Conservation (phyloP, 2,888 invertebrate species). For the Cataglyphis rosenhaueri region DNA sequence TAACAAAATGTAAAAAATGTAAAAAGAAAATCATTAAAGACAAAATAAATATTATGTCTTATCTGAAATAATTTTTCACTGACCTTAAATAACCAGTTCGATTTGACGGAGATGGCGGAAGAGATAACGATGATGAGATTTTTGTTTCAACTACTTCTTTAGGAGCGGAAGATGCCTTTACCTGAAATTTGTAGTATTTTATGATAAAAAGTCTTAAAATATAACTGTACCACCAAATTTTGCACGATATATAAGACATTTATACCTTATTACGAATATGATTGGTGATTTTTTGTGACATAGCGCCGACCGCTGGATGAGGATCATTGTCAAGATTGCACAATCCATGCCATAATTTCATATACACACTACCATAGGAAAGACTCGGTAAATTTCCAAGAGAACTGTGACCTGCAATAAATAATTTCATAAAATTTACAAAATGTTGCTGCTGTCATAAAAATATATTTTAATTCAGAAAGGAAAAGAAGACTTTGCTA, state of each 20-base stretch:
- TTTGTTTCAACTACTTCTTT: constrained; percentile 85
- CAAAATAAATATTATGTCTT: constrained; percentile 22
- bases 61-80: constrained; percentile 49
- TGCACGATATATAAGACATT: constrained; percentile 32
- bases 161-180: constrained; percentile 84
- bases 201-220: not conserved
- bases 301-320: constrained; percentile 92
- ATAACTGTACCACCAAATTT: not conserved
- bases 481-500: constrained; percentile 33
- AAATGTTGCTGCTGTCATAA: not conserved
- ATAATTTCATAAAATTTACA: constrained; percentile 41
- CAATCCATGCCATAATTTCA: constrained; percentile 95
- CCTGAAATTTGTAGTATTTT: constrained; percentile 72
- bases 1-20: constrained; percentile 48
- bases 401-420: constrained; percentile 82
- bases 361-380: constrained; percentile 92
- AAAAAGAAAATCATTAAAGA: constrained; percentile 39
- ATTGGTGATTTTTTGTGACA: constrained; percentile 92
- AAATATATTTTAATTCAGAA: constrained; percentile 4
- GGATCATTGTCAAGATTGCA: constrained; percentile 94
- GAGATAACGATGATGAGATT: constrained; percentile 86
- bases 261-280: constrained; percentile 91
- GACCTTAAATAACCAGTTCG: constrained; percentile 86
- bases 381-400: constrained; percentile 86
- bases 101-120: constrained; percentile 88